These are phyloP conservation scores for Gorsachius magnificus DNA, from an alignment of 2,797 vertebrate genomes.

Conservation along the genomic window DNA sequence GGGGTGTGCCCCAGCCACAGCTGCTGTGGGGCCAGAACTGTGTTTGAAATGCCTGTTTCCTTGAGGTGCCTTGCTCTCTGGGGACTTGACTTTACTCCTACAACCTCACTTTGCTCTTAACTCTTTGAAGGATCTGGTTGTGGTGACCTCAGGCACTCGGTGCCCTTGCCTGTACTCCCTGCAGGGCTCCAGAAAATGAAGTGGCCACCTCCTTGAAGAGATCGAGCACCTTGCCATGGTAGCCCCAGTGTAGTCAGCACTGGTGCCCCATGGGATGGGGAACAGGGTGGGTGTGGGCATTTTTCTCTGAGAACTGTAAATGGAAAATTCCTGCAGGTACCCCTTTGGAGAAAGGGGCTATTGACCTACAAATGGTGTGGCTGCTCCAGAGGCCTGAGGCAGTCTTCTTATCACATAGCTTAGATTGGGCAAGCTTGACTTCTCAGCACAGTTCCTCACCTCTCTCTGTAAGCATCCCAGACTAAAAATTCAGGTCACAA, in stretches of 20 bases:
- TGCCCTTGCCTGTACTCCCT: not conserved
- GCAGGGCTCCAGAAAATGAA: not conserved
- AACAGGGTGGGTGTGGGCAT: not conserved
- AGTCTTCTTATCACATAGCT: not conserved
- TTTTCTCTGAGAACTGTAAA: not conserved
- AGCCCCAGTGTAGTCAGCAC: not conserved
- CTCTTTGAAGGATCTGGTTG: not conserved
- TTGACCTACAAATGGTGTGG: not conserved
- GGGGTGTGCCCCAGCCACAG: not conserved
- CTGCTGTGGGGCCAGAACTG: not conserved
- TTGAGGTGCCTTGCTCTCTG: not conserved
- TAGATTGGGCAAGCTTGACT: not conserved
- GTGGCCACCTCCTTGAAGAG: not conserved
- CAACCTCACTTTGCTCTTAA: not conserved
- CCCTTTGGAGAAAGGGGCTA: not conserved
- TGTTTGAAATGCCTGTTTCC: not conserved
- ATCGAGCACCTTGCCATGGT: accelerated
- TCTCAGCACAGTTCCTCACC: not conserved
- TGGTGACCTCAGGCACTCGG: not conserved
- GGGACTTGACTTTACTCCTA: not conserved
- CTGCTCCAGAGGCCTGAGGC: not conserved
- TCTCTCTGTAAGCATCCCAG: not conserved
- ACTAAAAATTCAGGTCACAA: not conserved
- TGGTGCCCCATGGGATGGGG: not conserved
- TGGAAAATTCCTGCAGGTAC: not conserved